Conservation (phyloP, 1,140 invertebrate species). For the Popillia japonica region DNA sequence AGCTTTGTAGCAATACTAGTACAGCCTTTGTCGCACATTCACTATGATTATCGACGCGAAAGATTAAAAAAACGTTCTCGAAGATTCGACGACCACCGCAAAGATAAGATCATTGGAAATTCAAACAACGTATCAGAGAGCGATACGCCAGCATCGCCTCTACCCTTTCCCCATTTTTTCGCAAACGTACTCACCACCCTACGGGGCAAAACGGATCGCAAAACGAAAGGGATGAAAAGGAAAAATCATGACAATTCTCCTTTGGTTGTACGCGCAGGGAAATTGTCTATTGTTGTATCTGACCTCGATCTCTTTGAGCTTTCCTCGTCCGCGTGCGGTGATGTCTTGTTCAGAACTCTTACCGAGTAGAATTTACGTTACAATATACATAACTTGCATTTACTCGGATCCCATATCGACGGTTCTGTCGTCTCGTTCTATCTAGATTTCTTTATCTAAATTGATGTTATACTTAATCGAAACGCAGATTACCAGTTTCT, state of each 20-base stretch:
- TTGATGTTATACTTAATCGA: conserved; percentile 51
- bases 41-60: conserved; percentile 30
- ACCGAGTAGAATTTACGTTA: conserved; percentile 49
- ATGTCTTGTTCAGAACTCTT: conserved; percentile 45
- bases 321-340: conserved; percentile 44
- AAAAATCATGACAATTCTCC: conserved; percentile 46
- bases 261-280: conserved; percentile 42
- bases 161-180: background rate
- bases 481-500: background rate
- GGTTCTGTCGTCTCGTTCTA: conserved; percentile 44
- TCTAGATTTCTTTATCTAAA: conserved; percentile 65
- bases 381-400: conserved; percentile 54
- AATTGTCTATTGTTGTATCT: conserved; percentile 54
- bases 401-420: conserved; percentile 39
- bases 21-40: conserved; percentile 8
- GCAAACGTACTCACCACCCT: background rate
- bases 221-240: conserved; percentile 36
- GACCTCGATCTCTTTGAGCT: conserved; percentile 52
- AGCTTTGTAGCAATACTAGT: background rate
- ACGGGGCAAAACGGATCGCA: background rate
- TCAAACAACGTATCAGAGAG: conserved; percentile 46
- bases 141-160: background rate
- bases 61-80: conserved; percentile 30
- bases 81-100: conserved; percentile 9
- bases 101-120: conserved; percentile 47